These are phyloP conservation scores for Sebastes wilsoni DNA, from an alignment of 2,797 vertebrate genomes.

Conservation along the genomic window DNA sequence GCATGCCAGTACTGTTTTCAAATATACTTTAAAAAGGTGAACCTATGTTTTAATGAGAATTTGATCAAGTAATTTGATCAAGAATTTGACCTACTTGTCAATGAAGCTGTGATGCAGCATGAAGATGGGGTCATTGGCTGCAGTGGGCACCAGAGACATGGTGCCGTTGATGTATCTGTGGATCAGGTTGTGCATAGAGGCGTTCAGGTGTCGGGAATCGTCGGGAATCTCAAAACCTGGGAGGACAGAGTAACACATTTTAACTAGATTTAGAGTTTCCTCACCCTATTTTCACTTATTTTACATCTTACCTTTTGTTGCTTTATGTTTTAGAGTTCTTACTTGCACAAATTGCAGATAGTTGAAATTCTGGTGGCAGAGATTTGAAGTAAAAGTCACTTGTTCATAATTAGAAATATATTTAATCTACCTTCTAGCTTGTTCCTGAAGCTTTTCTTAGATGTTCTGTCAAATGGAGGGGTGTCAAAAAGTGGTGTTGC, in stretches of 20 bases:
- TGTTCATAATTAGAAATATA: not conserved
- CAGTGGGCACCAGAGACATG: conserved; percentile 21
- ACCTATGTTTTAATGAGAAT: not conserved
- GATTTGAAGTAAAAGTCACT: not conserved
- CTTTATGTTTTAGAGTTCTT: not conserved
- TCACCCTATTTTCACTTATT: not conserved
- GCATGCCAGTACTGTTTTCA: not conserved
- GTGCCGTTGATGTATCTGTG: conserved; percentile 47
- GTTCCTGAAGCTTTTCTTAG: conserved; percentile 31
- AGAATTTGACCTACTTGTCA: conserved; percentile 37
- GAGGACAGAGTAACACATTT: not conserved
- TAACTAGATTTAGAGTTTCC: not conserved
- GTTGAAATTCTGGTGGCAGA: not conserved
- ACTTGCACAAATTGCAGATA: not conserved
- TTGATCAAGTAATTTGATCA: not conserved
- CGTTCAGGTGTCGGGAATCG: conserved; percentile 1
- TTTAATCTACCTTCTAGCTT: conserved; percentile 33
- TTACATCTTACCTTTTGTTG: not conserved
- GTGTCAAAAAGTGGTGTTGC: not conserved
- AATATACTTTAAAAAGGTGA: not conserved
- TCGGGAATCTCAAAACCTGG: conserved; percentile 18
- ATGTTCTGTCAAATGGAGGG: not conserved
- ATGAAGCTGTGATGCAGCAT: conserved; percentile 49
- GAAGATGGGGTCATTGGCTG: conserved; percentile 56
- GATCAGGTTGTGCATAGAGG: conserved; percentile 43